A percentile compares a stretch with the other conserved stretches of the same genome.
These are phyloP conservation scores for Alauda arvensis DNA, from an alignment of 2,797 vertebrate species.

Conservation along the genomic window DNA sequence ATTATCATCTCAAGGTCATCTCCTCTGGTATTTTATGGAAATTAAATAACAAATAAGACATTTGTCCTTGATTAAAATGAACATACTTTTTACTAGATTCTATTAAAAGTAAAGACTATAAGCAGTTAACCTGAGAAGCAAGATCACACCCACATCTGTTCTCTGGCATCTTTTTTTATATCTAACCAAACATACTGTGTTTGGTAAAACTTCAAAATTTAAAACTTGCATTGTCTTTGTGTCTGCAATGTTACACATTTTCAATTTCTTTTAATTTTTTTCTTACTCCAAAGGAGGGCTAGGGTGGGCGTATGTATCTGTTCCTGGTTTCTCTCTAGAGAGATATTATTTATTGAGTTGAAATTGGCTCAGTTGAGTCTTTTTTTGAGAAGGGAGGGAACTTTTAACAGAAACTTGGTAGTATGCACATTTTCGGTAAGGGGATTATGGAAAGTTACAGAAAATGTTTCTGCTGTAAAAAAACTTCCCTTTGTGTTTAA, in stretches of 20 bases:
- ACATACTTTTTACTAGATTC: background rate
- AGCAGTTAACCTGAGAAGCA: background rate
- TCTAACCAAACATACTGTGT: background rate
- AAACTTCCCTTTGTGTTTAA: background rate
- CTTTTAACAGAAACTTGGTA: background rate
- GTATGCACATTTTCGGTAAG: background rate
- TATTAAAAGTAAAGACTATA: background rate
- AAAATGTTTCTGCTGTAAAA: background rate
- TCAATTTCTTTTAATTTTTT: background rate
- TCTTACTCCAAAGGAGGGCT: background rate
- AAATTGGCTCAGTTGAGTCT: background rate
- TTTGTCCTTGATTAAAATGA: background rate
- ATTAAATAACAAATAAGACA: background rate
- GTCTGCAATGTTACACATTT: background rate
- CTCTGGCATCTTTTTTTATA: background rate
- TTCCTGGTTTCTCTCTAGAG: background rate
- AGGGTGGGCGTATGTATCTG: background rate
- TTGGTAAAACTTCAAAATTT: background rate
- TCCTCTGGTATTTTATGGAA: background rate
- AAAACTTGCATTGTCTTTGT: background rate
- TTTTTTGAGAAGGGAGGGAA: background rate
- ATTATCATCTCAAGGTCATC: background rate
- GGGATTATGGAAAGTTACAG: background rate
- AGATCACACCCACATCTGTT: background rate
- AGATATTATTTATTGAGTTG: background rate